These are phyloP conservation scores for Cinclus cinclus DNA, from an alignment of 2,113 vertebrate genomes.

Conservation along the genomic window DNA sequence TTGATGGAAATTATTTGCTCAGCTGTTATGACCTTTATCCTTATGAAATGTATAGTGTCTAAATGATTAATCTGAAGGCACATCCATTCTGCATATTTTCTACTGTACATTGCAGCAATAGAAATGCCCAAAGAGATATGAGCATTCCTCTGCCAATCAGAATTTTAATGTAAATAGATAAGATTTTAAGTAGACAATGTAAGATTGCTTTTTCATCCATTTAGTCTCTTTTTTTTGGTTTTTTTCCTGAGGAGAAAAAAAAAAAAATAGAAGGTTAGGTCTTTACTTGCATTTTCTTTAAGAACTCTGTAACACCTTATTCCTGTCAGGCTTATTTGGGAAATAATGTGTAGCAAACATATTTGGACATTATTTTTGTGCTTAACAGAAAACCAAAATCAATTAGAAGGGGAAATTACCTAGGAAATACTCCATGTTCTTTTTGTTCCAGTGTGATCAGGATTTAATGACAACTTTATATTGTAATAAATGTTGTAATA, in stretches of 20 bases:
- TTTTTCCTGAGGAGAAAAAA: background rate
- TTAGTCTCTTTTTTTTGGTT: background rate
- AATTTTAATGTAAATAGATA: background rate
- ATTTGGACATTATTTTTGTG: background rate
- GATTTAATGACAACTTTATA: background rate
- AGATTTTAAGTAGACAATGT: background rate
- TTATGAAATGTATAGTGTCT: constrained; percentile 62
- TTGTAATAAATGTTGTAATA: no score
- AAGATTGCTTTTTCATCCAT: background rate
- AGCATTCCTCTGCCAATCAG: background rate
- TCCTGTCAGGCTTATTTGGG: background rate
- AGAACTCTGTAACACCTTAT: background rate
- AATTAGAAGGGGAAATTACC: background rate
- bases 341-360: background rate
- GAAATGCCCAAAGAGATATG: background rate
- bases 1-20: constrained; percentile 58
- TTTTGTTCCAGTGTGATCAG: background rate
- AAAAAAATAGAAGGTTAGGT: background rate
- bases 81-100: background rate
- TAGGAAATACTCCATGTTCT: background rate
- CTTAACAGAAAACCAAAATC: background rate
- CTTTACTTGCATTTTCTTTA: background rate
- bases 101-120: background rate
- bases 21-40: constrained; percentile 61
- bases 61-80: constrained; percentile 46